Conservation (phyloP, 2,113 vertebrate genomes). For the Pundamilia nyererei region DNA sequence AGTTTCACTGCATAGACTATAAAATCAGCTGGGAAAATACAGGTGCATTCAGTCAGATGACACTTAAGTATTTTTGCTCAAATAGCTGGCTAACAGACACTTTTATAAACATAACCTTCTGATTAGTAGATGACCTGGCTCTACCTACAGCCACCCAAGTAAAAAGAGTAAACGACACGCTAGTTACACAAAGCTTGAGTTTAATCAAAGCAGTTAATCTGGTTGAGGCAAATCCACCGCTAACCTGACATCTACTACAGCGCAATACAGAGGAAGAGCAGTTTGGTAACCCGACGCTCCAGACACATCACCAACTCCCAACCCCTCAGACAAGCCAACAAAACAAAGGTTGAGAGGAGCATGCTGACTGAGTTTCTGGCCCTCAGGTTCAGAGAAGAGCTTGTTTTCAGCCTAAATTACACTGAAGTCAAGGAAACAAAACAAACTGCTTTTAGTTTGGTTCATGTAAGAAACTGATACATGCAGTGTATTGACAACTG, state of each 20-base stretch:
- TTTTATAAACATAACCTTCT: neutral
- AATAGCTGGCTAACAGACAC: neutral
- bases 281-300: neutral
- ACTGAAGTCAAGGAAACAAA: neutral
- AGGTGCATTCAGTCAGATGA: neutral
- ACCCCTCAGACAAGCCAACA: neutral
- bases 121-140: neutral
- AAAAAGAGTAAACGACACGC: neutral
- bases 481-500: neutral
- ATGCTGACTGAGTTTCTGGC: slow-evolving; percentile 1
- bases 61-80: neutral
- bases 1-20: neutral
- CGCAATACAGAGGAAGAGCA: neutral
- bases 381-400: neutral
- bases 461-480: neutral
- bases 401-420: neutral
- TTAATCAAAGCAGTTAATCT: neutral
- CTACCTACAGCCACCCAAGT: neutral
- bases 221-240: neutral
- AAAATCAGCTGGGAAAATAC: neutral
- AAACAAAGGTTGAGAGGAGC: neutral
- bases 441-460: neutral
- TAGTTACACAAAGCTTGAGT: neutral
- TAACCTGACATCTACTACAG: neutral
- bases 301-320: neutral